Conservation (phyloP, 2,113 vertebrate species). For the Alouatta palliata region DNA sequence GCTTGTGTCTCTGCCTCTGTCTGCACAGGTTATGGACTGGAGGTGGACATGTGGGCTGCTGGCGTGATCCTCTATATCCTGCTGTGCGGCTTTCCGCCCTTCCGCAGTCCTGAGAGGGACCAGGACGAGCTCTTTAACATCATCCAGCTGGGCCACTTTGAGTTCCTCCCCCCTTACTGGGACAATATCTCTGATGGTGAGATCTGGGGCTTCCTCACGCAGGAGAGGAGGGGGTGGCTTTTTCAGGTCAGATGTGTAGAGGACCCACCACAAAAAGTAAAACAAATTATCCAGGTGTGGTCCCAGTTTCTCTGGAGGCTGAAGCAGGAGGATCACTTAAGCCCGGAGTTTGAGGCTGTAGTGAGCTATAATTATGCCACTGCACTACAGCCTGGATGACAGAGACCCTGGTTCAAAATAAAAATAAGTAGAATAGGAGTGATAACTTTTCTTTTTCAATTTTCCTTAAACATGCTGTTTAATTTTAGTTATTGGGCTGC, state of each 20-base stretch:
- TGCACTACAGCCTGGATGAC: no score
- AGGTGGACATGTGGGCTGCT: conserved; percentile 97
- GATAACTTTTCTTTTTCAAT: neutral
- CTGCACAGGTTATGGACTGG: conserved; percentile 92
- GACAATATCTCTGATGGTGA: conserved; percentile 95
- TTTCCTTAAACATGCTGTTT: neutral
- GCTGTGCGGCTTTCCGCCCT: conserved; percentile 96
- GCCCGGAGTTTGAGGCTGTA: no score
- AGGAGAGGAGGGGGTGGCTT: neutral
- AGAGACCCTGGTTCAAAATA: no score
- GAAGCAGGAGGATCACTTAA: no score
- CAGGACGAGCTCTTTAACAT: conserved; percentile 95
- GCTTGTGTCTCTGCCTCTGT: neutral
- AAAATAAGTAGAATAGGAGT: neutral
- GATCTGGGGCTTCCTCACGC: neutral
- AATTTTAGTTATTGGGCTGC: neutral
- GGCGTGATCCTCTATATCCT: conserved; percentile 97
- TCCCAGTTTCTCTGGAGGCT: no score
- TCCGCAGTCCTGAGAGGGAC: conserved; percentile 94
- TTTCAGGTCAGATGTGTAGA: neutral
- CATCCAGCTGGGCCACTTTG: conserved; percentile 92
- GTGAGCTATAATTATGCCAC: no score
- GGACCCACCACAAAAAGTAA: no score
- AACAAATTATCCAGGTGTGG: no score
- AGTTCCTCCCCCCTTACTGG: conserved; percentile 96